A percentile compares a stretch with the other conserved stretches of the same genome.
phyloP scores from a whole-genome alignment of 2,888 invertebrate genomes.

The Drosophila monieri region DNA sequence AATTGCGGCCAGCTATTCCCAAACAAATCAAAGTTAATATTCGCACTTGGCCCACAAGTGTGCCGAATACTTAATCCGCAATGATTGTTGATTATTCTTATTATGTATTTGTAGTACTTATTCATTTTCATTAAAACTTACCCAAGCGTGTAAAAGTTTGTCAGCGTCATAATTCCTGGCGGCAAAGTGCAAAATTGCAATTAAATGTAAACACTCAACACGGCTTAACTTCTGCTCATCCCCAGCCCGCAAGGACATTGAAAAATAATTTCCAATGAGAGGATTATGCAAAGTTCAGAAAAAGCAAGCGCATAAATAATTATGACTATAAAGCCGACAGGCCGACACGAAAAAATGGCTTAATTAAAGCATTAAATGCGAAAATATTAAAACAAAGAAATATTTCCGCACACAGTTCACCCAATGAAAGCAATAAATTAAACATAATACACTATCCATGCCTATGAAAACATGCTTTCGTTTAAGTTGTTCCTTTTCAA shows the following conservation, averaged over 20 bases:
- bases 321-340: constrained; percentile 16
- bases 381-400: constrained; percentile 21
- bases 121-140: constrained; percentile 26
- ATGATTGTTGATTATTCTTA: constrained; percentile 37
- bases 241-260: neutral
- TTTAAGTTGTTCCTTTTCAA: neutral
- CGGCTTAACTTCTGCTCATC: constrained; percentile 6
- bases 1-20: neutral
- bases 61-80: constrained; percentile 19
- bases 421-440: constrained; percentile 26
- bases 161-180: constrained; percentile 24
- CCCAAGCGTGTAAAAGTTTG: neutral
- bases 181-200: constrained; percentile 43
- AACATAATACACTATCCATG: constrained; percentile 33
- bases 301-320: constrained; percentile 28
- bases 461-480: neutral
- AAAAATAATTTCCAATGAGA: constrained; percentile 6
- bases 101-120: constrained; percentile 6
- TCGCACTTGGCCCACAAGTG: constrained; percentile 19
- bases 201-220: constrained; percentile 52
- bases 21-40: neutral
- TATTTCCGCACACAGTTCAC: constrained; percentile 16
- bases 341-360: constrained; percentile 20
- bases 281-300: constrained; percentile 27
- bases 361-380: constrained; percentile 43